phyloP scores from a whole-genome alignment of 2,113 vertebrate genomes.

The Suncus etruscus region DNA sequence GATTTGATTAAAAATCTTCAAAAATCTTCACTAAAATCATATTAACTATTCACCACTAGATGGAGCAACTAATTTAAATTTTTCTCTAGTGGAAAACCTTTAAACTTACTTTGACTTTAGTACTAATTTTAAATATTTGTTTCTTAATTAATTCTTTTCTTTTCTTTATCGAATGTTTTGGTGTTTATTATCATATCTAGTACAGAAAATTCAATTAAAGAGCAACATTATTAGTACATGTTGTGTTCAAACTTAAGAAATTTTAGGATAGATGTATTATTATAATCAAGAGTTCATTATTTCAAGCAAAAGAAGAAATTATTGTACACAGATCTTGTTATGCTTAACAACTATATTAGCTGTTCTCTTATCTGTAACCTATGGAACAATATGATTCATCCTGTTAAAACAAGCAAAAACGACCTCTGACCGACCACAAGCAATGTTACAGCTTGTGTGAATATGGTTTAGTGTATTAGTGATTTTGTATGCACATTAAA shows the following conservation, averaged over 20 bases:
- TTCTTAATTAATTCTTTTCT: slow-evolving; percentile 45
- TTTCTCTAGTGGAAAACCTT: slow-evolving; percentile 63
- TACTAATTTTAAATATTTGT: slow-evolving; percentile 27
- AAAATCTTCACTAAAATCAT: slow-evolving; percentile 54
- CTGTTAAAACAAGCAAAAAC: slow-evolving; percentile 30
- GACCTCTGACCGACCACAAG: background rate
- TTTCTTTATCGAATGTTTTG: slow-evolving; percentile 14
- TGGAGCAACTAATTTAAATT: slow-evolving; percentile 88
- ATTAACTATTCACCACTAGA: slow-evolving; percentile 86
- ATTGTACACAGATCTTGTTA: slow-evolving; percentile 21
- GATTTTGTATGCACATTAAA: background rate
- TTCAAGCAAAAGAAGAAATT: slow-evolving; percentile 54
- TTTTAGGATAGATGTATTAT: slow-evolving; percentile 13
- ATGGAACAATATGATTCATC: slow-evolving; percentile 12
- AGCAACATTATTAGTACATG: slow-evolving; percentile 2
- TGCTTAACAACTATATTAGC: background rate
- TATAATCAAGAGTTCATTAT: slow-evolving; percentile 32
- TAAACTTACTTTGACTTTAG: slow-evolving; percentile 64
- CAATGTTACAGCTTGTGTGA: background rate
- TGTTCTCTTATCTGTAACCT: slow-evolving; percentile 14
- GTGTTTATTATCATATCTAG: slow-evolving; percentile 28
- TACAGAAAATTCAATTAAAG: slow-evolving; percentile 39
- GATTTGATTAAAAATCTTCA: slow-evolving; percentile 49
- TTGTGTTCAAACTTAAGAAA: background rate
- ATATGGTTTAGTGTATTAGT: background rate